A percentile compares a stretch with the other conserved stretches of the same genome.
Conservation (phyloP, 2,888 invertebrate species). For the Caenorhabditis wallacei region DNA sequence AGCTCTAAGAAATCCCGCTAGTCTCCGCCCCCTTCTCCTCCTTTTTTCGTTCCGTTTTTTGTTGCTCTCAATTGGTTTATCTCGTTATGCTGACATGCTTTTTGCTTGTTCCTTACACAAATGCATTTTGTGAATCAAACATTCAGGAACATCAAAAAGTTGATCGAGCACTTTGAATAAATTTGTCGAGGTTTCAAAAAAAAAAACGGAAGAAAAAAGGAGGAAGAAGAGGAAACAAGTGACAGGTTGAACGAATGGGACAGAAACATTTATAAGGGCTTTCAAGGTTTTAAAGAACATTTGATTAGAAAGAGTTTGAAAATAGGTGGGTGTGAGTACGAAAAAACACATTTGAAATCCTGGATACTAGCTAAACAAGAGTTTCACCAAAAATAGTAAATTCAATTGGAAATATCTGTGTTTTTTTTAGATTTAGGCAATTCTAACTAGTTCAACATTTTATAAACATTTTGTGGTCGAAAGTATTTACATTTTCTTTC, state of each 20-base stretch:
- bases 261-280: conserved; percentile 2
- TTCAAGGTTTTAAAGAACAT: conserved; percentile 34
- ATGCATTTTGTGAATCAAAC: conserved; percentile 3
- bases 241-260: conserved; percentile 33
- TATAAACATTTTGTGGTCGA: too few species aligned
- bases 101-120: conserved; percentile 21
- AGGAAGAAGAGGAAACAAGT: conserved; percentile 11
- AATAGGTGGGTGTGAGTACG: not conserved
- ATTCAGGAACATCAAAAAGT: conserved; percentile 15
- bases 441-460: too few species aligned
- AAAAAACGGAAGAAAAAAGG: not conserved
- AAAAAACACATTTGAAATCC: conserved; percentile 1
- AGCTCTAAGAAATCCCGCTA: conserved; percentile 15
- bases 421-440: too few species aligned
- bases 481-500: not conserved
- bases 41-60: conserved; percentile 13
- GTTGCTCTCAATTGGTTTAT: conserved; percentile 49
- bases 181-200: conserved; percentile 1
- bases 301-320: conserved; percentile 33
- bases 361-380: too few species aligned
- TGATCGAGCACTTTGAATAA: conserved; percentile 41
- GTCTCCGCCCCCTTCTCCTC: conserved; percentile 53
- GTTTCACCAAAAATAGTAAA: too few species aligned
- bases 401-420: too few species aligned
- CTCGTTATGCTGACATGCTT: conserved; percentile 65